Evolutionary conservation across 2,797 vertebrate genomes (phyloP).

Genomic region (Tokudaia tokunoshimensis): DNA sequence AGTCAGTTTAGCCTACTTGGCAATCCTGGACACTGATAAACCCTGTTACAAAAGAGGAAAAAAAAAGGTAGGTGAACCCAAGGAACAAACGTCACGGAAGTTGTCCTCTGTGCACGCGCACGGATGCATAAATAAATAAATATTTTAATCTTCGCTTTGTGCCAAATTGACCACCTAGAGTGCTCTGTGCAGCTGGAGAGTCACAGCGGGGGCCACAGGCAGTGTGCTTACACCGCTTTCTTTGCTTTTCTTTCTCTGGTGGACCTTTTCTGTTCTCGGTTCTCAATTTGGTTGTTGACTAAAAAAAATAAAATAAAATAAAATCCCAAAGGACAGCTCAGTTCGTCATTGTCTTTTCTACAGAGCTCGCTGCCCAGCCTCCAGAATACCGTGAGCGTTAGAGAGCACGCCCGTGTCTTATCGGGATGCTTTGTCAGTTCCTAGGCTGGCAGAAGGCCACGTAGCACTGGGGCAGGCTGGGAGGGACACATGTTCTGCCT

Average conservation of each 20-base stretch:
- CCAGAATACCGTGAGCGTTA: neutral
- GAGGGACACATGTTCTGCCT: conserved; percentile 46
- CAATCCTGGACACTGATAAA: neutral
- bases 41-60: neutral
- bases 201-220: neutral
- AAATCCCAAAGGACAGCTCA: neutral
- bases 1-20: neutral
- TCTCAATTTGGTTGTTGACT: neutral
- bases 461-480: neutral
- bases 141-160: neutral
- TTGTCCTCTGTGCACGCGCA: neutral
- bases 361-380: neutral
- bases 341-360: neutral
- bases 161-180: neutral
- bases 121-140: neutral
- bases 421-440: neutral
- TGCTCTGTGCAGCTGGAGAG: neutral
- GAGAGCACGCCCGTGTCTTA: neutral
- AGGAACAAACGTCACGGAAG: neutral
- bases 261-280: neutral
- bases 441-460: neutral
- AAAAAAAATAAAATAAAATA: neutral
- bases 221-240: neutral
- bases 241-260: neutral
- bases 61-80: neutral